These are phyloP conservation scores for Cryptotermes secundus DNA, from an alignment of 1,140 invertebrate species.

Conservation along the genomic window DNA sequence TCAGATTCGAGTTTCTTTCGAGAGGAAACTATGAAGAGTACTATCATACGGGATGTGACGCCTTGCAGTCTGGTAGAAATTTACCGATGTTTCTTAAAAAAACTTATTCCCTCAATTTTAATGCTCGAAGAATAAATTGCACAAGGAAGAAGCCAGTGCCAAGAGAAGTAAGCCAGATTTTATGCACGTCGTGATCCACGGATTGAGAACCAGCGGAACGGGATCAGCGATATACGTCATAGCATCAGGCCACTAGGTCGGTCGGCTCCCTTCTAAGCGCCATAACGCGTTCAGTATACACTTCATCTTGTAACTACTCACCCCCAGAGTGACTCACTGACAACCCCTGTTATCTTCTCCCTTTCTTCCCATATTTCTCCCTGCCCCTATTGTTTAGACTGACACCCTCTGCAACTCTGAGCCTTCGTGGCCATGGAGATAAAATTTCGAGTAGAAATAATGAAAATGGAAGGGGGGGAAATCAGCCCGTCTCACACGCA, in stretches of 20 bases:
- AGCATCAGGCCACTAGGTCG: background rate
- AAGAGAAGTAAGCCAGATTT: no score
- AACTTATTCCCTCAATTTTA: no score
- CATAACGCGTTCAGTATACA: background rate
- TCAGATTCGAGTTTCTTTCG: no score
- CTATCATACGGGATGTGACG: no score
- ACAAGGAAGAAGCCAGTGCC: no score
- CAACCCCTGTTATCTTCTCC: background rate
- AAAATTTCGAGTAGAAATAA: slow-evolving; percentile 17
- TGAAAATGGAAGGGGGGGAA: background rate
- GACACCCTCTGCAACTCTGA: background rate
- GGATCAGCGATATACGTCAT: no score
- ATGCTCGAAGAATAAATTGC: no score
- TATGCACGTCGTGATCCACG: no score
- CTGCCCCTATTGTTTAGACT: slow-evolving; percentile 2
- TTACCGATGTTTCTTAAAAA: no score
- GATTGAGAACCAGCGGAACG: no score
- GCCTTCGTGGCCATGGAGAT: background rate
- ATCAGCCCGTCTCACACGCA: background rate
- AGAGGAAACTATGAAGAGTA: no score
- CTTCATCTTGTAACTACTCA: background rate
- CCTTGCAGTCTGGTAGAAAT: no score
- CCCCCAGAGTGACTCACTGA: background rate
- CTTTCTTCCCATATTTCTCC: slow-evolving; percentile 11
- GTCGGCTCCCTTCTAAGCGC: background rate